Percentiles rank a stretch among this genome's conserved stretches.
Conservation (phyloP, 2,888 invertebrate species). For the Ceriagrion tenellum region DNA sequence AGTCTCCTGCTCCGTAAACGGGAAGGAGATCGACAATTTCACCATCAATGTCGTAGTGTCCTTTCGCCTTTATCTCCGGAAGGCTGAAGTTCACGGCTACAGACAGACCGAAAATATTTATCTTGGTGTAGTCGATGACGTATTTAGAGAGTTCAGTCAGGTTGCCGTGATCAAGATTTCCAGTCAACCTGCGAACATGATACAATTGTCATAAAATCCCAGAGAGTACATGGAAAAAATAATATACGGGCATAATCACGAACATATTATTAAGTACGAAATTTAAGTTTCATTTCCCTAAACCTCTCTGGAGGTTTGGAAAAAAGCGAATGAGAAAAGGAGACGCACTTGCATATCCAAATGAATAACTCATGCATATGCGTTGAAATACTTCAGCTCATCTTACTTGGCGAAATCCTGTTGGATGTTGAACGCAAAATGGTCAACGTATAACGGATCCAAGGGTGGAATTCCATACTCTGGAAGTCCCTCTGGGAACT, state of each 20-base stretch:
- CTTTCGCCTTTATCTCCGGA: slow-evolving; percentile 52
- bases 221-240: too few relatives aligned
- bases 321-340: too few relatives aligned
- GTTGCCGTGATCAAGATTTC: slow-evolving; percentile 69
- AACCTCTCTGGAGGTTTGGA: too few relatives aligned
- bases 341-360: too few relatives aligned
- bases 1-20: slow-evolving; percentile 72
- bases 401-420: slow-evolving; percentile 69
- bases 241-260: too few relatives aligned
- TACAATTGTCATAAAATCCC: not conserved
- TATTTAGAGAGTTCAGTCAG: slow-evolving; percentile 71
- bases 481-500: slow-evolving; percentile 69
- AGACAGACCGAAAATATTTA: slow-evolving; percentile 69
- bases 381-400: not conserved
- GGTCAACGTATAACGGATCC: slow-evolving; percentile 71
- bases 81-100: slow-evolving; percentile 69
- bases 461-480: slow-evolving; percentile 72
- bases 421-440: slow-evolving; percentile 70
- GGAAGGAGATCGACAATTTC: slow-evolving; percentile 70
- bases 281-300: too few relatives aligned
- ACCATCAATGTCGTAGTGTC: slow-evolving; percentile 70
- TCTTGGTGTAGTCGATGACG: slow-evolving; percentile 69
- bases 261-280: too few relatives aligned
- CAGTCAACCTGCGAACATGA: slow-evolving; percentile 57
- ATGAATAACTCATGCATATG: too few relatives aligned